Evolutionary conservation across 2,888 invertebrate genomes (phyloP).

Genomic region (Metacarcinus magister): DNA sequence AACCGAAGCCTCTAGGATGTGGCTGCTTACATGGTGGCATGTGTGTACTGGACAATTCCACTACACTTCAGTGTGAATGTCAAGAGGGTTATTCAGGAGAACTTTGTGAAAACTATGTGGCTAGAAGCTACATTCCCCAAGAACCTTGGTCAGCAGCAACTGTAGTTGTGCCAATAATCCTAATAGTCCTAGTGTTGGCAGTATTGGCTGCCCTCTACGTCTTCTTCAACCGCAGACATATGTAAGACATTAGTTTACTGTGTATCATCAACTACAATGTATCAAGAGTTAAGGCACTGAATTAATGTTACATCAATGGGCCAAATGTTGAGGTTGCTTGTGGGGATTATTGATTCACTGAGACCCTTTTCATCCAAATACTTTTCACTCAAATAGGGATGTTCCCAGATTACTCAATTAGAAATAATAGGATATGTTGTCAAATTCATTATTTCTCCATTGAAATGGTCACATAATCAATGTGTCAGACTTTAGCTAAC

Average conservation of each 20-base stretch:
- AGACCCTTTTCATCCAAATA: neutral
- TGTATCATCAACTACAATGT: neutral
- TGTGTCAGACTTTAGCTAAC: no score
- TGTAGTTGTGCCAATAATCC: constrained; percentile 92
- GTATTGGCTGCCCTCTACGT: constrained; percentile 92
- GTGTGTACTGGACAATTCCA: constrained; percentile 87
- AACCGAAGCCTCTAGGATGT: constrained; percentile 89
- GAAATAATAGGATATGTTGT: no score
- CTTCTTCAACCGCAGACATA: constrained; percentile 91
- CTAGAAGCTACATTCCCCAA: constrained; percentile 87
- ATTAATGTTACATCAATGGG: neutral
- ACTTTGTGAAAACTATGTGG: constrained; percentile 89
- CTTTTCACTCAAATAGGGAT: no score
- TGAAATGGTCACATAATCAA: neutral
- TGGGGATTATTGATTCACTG: neutral
- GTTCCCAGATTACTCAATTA: no score
- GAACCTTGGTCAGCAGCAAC: constrained; percentile 87
- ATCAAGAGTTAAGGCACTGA: neutral
- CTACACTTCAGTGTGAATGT: constrained; percentile 90
- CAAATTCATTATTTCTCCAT: no score
- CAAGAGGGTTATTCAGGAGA: constrained; percentile 89
- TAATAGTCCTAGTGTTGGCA: constrained; percentile 90
- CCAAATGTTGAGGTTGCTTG: no score
- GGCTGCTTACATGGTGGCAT: constrained; percentile 94
- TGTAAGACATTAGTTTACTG: constrained; percentile 87